Evolutionary conservation across 2,113 vertebrate species (phyloP).

Genomic region (Chlorodrepanis virens): DNA sequence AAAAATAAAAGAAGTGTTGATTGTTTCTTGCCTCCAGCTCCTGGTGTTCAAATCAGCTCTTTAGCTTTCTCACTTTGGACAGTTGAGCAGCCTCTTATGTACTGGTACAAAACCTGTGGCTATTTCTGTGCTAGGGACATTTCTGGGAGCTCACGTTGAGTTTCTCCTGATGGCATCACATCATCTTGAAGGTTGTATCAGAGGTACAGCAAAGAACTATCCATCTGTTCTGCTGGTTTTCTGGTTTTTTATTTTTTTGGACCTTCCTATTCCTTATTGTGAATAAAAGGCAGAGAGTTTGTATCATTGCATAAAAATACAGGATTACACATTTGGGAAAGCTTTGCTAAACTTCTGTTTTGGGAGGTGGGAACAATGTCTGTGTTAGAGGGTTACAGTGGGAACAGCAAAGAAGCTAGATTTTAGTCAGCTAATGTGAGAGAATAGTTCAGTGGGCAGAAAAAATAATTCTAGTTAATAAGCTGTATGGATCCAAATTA

Average conservation of each 20-base stretch:
- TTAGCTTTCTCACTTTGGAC: not conserved
- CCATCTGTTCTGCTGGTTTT: not conserved
- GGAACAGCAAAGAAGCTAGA: not conserved
- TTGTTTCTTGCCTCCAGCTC: not conserved
- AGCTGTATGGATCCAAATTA: not conserved
- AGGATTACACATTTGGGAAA: not conserved
- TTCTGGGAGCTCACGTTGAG: not conserved
- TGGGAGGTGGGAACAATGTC: not conserved
- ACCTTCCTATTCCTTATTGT: not conserved
- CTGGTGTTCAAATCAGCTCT: not conserved
- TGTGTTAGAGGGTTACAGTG: not conserved
- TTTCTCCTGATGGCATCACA: not conserved
- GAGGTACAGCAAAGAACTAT: not conserved
- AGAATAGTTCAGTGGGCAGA: not conserved
- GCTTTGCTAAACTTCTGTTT: not conserved
- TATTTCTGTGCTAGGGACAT: not conserved
- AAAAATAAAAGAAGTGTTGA: not conserved
- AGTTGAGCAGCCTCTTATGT: not conserved
- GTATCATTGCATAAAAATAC: rapidly evolving
- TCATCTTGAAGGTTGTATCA: not conserved
- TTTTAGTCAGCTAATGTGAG: not conserved
- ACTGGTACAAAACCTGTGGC: not conserved
- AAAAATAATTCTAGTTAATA: not conserved
- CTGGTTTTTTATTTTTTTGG: not conserved
- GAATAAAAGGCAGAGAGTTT: not conserved